A percentile compares a stretch with the other conserved stretches of the same genome.
Conservation (phyloP, 1,140 invertebrate genomes). For the Tetramorium simillimum region DNA sequence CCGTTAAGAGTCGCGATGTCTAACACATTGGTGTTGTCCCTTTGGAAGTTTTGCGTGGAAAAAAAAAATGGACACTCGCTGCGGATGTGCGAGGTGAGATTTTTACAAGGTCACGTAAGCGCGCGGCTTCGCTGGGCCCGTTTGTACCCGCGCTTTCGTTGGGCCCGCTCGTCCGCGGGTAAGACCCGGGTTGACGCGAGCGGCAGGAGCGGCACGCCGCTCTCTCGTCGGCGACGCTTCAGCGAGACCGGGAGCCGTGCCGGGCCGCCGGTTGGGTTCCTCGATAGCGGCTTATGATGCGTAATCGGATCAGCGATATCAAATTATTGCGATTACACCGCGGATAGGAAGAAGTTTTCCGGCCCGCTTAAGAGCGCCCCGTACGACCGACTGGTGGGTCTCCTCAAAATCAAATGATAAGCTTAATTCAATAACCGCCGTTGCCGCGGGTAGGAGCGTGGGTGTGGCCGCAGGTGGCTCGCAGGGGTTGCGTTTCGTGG, state of each 20-base stretch:
- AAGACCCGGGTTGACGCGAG: constrained; percentile 56
- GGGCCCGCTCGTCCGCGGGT: constrained; percentile 40
- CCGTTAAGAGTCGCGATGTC: neutral
- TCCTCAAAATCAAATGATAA: constrained; percentile 91
- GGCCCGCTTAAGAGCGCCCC: constrained; percentile 83
- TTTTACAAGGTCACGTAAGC: neutral
- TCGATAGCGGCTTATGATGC: constrained; percentile 78
- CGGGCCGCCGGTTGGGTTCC: constrained; percentile 56
- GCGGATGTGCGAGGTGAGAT: neutral
- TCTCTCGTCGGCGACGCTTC: constrained; percentile 56
- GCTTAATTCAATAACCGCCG: constrained; percentile 90
- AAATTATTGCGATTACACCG: constrained; percentile 87
- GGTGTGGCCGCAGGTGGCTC: constrained; percentile 69
- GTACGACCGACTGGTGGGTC: constrained; percentile 87
- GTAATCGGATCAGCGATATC: constrained; percentile 87
- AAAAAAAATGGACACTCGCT: constrained; percentile 33
- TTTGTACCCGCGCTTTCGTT: neutral
- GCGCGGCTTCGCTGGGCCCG: constrained; percentile 3
- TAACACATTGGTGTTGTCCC: neutral
- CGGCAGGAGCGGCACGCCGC: constrained; percentile 45
- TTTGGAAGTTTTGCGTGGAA: neutral
- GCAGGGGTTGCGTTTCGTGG: constrained; percentile 55
- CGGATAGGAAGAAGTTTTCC: constrained; percentile 84
- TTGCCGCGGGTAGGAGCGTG: constrained; percentile 70
- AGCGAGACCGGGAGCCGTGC: constrained; percentile 56